phyloP scores from a whole-genome alignment of 2,888 invertebrate species.

The Galerucella pusilla region DNA sequence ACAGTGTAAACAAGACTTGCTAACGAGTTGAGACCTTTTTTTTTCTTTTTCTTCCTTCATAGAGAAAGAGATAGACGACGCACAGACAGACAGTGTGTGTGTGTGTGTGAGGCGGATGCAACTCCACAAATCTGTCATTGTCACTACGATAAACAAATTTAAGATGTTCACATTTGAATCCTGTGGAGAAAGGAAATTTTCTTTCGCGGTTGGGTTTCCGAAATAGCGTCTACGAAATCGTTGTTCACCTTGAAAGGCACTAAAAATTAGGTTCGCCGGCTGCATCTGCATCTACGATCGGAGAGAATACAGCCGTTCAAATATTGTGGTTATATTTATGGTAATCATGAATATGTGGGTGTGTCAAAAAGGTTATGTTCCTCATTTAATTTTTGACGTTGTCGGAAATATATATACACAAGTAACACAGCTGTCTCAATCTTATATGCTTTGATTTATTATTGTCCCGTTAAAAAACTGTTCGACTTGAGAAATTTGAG shows the following conservation, averaged over 20 bases:
- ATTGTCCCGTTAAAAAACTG: background rate
- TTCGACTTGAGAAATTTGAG: background rate
- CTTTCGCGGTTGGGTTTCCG: conserved; percentile 47
- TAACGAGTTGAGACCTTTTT: conserved; percentile 33
- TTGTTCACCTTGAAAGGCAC: conserved; percentile 23
- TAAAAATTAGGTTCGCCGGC: conserved; percentile 6
- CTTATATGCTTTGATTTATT: background rate
- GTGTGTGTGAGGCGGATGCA: conserved; percentile 34
- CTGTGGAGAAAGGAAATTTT: conserved; percentile 48
- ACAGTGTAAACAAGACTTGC: conserved; percentile 36
- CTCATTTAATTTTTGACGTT: background rate
- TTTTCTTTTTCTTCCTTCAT: conserved; percentile 20
- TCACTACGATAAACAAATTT: conserved; percentile 53
- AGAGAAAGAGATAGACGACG: conserved; percentile 5
- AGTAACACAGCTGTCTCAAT: background rate
- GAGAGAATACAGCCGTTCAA: background rate
- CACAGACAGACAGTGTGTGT: background rate
- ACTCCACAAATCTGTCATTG: conserved; percentile 50
- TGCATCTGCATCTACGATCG: conserved; percentile 6
- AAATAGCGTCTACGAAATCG: conserved; percentile 28
- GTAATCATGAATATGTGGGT: conserved; percentile 16
- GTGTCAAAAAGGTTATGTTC: conserved; percentile 8
- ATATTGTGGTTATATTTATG: conserved; percentile 6
- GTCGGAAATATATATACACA: background rate
- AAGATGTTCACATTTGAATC: conserved; percentile 42